Evolutionary conservation across 2,888 invertebrate species (phyloP).

Genomic region (Apamea monoglypha): DNA sequence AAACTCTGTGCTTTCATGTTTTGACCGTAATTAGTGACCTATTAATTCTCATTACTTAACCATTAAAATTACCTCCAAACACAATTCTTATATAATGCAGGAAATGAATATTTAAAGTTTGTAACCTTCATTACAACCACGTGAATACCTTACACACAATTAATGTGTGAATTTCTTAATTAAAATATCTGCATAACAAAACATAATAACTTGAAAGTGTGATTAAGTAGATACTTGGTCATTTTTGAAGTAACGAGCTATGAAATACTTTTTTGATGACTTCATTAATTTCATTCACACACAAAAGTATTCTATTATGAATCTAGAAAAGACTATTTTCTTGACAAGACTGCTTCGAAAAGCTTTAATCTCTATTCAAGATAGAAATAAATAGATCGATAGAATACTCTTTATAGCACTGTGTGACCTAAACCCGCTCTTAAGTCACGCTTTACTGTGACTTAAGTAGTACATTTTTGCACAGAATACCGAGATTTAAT

Average conservation of each 20-base stretch:
- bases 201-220: constrained; percentile 4
- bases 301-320: background rate
- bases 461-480: too few relatives aligned
- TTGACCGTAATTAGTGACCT: background rate
- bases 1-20: background rate
- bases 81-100: constrained; percentile 38
- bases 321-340: background rate
- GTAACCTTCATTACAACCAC: constrained; percentile 27
- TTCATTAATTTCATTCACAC: constrained; percentile 14
- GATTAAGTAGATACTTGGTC: background rate
- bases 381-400: too few relatives aligned
- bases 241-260: background rate
- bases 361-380: background rate
- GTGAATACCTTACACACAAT: constrained; percentile 22
- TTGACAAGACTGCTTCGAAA: background rate
- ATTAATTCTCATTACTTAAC: constrained; percentile 18
- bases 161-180: constrained; percentile 57
- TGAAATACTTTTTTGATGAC: constrained; percentile 1
- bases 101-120: constrained; percentile 37
- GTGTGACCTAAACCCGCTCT: too few relatives aligned
- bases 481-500: too few relatives aligned
- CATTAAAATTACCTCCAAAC: constrained; percentile 10
- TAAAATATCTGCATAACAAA: constrained; percentile 50
- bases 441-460: too few relatives aligned
- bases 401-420: too few relatives aligned